Base-by-base conservation (phyloP, 2,888 invertebrate genomes). In the Hartigia nigra region DNA sequence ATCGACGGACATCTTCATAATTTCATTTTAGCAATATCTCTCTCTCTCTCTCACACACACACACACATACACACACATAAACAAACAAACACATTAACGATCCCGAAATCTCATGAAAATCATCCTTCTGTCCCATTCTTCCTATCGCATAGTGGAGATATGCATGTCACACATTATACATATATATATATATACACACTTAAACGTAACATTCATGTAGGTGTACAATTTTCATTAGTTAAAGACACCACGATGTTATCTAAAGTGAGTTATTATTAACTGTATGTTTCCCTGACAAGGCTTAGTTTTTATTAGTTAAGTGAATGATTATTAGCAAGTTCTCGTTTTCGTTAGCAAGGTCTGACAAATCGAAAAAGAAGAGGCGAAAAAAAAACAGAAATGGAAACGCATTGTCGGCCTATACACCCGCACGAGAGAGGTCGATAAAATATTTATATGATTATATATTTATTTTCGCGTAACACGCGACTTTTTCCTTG, bases 301-400 rank as follows among this genome's bases (percentile, higher is more conserved):
- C 79, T 82, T 81, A 78, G 76, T 75, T 78, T 75, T 78, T 55
- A 74, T 81, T 80, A 55, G 5, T 55, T 35, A n/a, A 75, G 23
- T 31, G 36, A 75, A 75, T 36, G 23, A 35, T n/a, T 35, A 75
- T 34, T 32, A 75, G 35, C 14, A 37, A 23, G 55, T 55, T 55
- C 55, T 55, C 55, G 55, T 55, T 55, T 55, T 55, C 2, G 1
- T 23, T 23, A 55, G 55, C 55, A 55, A 55, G 23, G 14, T 55
- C 23, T 55, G 23, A 55, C 55, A 55, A 55, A 55, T 55, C 23
- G 55, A 55, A 55, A 55, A 23, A 23, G 55, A 23, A 55, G 55
- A 55, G 55, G 23, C 55, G 23, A 37, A 37, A 55, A 39, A 23
- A 39, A 55, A 39, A 23, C n/a, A n/a, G 23, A 55, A 55, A 55